Evolutionary conservation across 2,113 vertebrate genomes (phyloP).

Genomic region (Cepphus grylle): DNA sequence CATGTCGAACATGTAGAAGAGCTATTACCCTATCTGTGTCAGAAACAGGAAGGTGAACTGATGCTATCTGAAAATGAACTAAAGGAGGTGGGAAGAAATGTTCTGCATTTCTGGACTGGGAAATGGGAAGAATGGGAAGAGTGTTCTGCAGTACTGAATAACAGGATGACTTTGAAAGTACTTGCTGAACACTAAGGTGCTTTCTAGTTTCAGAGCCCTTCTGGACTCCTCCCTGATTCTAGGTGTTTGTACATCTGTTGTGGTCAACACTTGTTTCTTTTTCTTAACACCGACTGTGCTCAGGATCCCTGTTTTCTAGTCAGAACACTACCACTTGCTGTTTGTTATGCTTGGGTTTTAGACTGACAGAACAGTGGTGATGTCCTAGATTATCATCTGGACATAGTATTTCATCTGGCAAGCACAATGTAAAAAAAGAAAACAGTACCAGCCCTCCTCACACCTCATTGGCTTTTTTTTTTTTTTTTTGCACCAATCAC

Average conservation of each 20-base stretch:
- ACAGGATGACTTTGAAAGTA: not conserved
- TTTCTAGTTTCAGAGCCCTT: not conserved
- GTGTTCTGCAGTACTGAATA: not conserved
- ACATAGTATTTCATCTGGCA: not conserved
- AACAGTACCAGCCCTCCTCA: not conserved
- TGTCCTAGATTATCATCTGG: not conserved
- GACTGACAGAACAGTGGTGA: not conserved
- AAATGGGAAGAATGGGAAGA: not conserved
- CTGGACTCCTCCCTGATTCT: not conserved
- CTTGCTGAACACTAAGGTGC: not conserved
- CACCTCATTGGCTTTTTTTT: rapidly evolving
- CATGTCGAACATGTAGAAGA: not conserved
- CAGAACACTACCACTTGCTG: not conserved
- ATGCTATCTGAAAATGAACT: not conserved
- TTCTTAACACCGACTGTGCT: not conserved
- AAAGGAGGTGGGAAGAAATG: not conserved
- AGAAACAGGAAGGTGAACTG: not conserved
- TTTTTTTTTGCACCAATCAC: not conserved
- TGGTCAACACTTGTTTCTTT: not conserved
- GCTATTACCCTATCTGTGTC: not conserved
- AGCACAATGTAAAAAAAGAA: not conserved
- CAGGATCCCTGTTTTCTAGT: not conserved
- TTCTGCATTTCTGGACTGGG: not conserved
- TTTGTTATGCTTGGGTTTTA: not conserved
- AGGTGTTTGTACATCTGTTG: not conserved